Evolutionary conservation across 1,140 invertebrate genomes (phyloP), one percentile per base, ranked within the genome.

Genomic region (Drosophila nasuta): DNA sequence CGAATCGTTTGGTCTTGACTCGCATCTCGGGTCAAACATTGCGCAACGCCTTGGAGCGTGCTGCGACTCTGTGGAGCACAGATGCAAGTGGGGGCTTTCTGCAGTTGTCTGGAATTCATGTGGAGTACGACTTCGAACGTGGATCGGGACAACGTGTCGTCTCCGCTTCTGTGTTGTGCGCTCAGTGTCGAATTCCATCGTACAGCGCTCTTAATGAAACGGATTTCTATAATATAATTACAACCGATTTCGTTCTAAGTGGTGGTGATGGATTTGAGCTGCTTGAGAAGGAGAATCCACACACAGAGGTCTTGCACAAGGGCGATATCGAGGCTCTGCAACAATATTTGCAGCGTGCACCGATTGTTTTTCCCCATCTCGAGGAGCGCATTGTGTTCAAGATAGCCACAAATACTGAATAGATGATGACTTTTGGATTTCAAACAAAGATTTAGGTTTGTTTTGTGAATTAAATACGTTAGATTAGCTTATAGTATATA

Each of bases 41-140:
- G 4, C 66, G 75, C 7, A 66, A 93, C 48, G 93, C 93, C 13
- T 79, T 95, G 33, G 95, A 95, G 81, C 93, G 94, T 77, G 94
- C 94, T 0, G 94, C 94, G 0, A 80, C 85, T 11, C 51, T 89
- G 64, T 91, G 94, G 48, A 81, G 79, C 41, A 93, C 93, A 5
- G 93, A 94, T 51, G 94, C 93, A 0, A 81, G 93, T 2, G 95
- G 95, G 5, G 94, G 94, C 66, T 95, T 95, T 82, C 81, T 95
- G 43, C 95, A 95, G 91, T 91, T 94, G 46, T 94, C 95, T n/a
- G 95, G 95, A 1, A 75, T 95, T n/a, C 87, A 93, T 60, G 93
- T 95, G 1, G 81, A 80, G 3, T 95, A 94, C 73, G 93, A 95
- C 83, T 93, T 94, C 71, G 81, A 91, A 5, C 91, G 93, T 70